Base-by-base conservation (phyloP, 2,797 vertebrate species). In the Pyrrhura leucotis region DNA sequence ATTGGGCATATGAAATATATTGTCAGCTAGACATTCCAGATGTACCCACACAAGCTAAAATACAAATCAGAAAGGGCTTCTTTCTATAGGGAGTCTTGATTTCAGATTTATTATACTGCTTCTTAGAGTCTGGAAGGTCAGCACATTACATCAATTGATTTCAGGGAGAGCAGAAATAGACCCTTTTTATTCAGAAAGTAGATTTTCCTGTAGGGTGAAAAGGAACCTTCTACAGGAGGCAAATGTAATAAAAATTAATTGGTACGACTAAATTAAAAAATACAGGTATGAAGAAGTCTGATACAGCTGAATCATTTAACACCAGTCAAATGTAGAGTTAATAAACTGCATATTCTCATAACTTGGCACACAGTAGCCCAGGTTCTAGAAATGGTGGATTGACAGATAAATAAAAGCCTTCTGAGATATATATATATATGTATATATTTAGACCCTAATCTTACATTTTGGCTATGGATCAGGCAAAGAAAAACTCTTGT, bases 51-150 rank as follows among this genome's bases (percentile, higher is more conserved):
- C 59, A 73, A 73, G 58, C 48, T 93, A 77, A 69, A 83, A 65
- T 51, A 86, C 83, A 93, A 95, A 93, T 94, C 77, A 93, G 73
- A 80, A 65, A 73, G 19, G 63, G 45, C 29, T 74, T 91, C 69
- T 86, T 80, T 69, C 77, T 84, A 29, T 21, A 44, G 88, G 54
- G 85, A 95, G 37, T 44, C 77, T 76, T 51, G 77, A 84, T 89
- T 91, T 91, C 73, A 94, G 65, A 89, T 94, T 93, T 93, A 89
- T 84, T 65, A 65, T 21, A 14, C 31, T 39, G 47, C 51, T 76
- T 18, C 25, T 59, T 74, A 75, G 77, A 94, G 74, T 73, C 62
- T 77, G 85, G 68, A 89, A 94, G 88, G 74, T 80, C 74, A 91
- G 58, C 61, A 73, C 42, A 53, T 53, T 39, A 91, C 1, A 1